A percentile compares a stretch with the other conserved stretches of the same genome.
Evolutionary conservation across 2,113 vertebrate genomes (phyloP).

Genomic region (Chaetodon auriga): DNA sequence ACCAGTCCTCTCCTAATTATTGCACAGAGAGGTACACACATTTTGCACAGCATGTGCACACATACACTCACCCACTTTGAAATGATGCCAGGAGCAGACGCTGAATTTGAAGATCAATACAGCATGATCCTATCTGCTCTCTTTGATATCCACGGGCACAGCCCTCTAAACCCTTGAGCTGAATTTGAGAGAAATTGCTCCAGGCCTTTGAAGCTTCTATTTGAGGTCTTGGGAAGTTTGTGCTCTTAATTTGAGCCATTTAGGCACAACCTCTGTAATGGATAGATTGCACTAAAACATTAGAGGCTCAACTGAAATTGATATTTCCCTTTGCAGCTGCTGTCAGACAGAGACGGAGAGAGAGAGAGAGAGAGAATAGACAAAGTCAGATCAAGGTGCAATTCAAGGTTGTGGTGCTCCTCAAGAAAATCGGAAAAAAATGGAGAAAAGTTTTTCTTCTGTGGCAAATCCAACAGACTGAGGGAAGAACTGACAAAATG

Average conservation of each 20-base stretch:
- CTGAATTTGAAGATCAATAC: constrained; percentile 69
- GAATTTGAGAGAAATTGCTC: constrained; percentile 53
- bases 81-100: constrained; percentile 39
- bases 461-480: background rate
- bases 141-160: constrained; percentile 62
- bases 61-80: constrained; percentile 43
- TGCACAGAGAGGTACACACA: constrained; percentile 29
- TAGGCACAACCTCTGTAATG: constrained; percentile 42
- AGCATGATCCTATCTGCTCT: constrained; percentile 49
- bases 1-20: constrained; percentile 1
- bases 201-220: constrained; percentile 43
- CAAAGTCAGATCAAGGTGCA: constrained; percentile 19
- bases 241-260: constrained; percentile 59
- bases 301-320: constrained; percentile 41
- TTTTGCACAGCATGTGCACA: constrained; percentile 16
- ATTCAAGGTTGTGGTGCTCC: background rate
- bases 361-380: background rate
- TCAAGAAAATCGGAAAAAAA: background rate
- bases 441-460: background rate
- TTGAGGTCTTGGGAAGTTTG: constrained; percentile 43
- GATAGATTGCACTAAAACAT: constrained; percentile 26
- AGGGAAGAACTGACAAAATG: background rate
- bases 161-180: constrained; percentile 43
- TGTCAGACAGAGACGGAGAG: background rate
- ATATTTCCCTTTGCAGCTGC: constrained; percentile 26